A percentile compares a stretch with the other conserved stretches of the same genome.
Conservation (phyloP, 2,888 invertebrate genomes). For the Drosophila sordidula region DNA sequence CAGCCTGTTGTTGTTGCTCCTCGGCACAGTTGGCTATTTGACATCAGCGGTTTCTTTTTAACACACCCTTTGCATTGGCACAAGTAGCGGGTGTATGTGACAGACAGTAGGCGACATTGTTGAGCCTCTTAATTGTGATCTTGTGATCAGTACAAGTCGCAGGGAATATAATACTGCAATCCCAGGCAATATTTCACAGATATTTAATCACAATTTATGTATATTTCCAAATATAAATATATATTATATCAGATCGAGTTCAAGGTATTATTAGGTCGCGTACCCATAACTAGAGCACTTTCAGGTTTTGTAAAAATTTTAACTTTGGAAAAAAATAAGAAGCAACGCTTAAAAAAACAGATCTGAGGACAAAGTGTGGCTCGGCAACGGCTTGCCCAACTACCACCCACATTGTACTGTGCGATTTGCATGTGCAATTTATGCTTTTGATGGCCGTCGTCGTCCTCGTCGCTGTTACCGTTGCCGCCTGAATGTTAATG, state of each 20-base stretch:
- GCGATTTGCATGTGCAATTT: constrained; percentile 77
- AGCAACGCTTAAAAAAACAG: constrained; percentile 16
- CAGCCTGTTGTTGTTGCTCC: constrained; percentile 15
- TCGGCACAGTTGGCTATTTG: constrained; percentile 51
- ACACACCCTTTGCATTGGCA: background rate
- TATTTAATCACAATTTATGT: no score
- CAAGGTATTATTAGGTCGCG: background rate
- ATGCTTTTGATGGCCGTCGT: constrained; percentile 72
- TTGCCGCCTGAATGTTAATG: constrained; percentile 64
- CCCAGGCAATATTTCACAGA: no score
- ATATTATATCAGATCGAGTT: no score
- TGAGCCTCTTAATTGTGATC: no score
- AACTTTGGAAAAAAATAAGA: constrained; percentile 28
- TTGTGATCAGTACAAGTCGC: no score
- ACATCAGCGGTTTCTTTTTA: constrained; percentile 32
- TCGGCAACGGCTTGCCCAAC: constrained; percentile 13
- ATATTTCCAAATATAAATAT: no score
- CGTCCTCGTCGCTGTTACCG: constrained; percentile 19
- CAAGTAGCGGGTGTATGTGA: background rate
- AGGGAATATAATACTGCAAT: no score
- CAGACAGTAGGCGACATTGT: background rate
- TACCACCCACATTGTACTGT: constrained; percentile 35
- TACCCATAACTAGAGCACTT: no score
- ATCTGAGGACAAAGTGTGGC: constrained; percentile 33
- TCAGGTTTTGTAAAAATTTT: constrained; percentile 44